Percentiles rank a stretch among this genome's conserved stretches.
phyloP scores from a whole-genome alignment of 1,140 invertebrate species.

The Ectropis grisescens region DNA sequence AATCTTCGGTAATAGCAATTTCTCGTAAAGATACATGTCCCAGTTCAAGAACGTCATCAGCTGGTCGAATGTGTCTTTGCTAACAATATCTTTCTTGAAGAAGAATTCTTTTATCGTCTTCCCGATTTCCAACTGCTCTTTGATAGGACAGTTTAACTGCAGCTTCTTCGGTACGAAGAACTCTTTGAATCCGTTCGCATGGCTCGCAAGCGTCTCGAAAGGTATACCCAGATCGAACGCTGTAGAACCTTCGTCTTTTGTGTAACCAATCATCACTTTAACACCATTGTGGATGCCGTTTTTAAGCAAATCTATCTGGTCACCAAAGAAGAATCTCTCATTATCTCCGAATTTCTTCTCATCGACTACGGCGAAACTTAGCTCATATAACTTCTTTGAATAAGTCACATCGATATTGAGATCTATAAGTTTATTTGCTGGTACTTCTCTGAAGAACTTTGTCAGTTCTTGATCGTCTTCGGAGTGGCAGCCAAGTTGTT shows the following conservation, averaged over 20 bases:
- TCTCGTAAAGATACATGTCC: conserved; percentile 11
- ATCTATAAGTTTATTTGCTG: conserved; percentile 6
- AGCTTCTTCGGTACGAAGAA: conserved; percentile 8
- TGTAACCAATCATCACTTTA: conserved; percentile 16
- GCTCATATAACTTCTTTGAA: conserved; percentile 3
- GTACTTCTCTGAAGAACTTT: conserved; percentile 17
- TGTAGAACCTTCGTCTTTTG: conserved; percentile 12
- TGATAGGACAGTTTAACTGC: not conserved
- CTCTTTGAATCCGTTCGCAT: conserved; percentile 4
- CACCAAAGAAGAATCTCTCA: conserved; percentile 20
- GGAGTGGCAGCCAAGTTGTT: conserved; percentile 12
- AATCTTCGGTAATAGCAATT: conserved; percentile 11
- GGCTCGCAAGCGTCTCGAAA: not conserved
- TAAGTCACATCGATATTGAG: conserved; percentile 2
- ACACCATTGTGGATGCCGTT: conserved; percentile 16
- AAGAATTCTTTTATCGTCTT: conserved; percentile 6
- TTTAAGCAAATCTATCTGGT: conserved; percentile 5
- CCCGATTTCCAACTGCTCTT: conserved; percentile 7
- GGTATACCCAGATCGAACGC: not conserved
- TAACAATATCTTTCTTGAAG: conserved; percentile 1
- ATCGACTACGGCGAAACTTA: conserved; percentile 6
- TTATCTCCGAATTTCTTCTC: conserved; percentile 19
- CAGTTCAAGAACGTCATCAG: conserved; percentile 5
- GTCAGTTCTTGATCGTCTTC: conserved; percentile 12
- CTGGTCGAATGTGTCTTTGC: conserved; percentile 1